Evolutionary conservation across 2,797 vertebrate genomes (phyloP).

Genomic region (Malacoctenus gilli): DNA sequence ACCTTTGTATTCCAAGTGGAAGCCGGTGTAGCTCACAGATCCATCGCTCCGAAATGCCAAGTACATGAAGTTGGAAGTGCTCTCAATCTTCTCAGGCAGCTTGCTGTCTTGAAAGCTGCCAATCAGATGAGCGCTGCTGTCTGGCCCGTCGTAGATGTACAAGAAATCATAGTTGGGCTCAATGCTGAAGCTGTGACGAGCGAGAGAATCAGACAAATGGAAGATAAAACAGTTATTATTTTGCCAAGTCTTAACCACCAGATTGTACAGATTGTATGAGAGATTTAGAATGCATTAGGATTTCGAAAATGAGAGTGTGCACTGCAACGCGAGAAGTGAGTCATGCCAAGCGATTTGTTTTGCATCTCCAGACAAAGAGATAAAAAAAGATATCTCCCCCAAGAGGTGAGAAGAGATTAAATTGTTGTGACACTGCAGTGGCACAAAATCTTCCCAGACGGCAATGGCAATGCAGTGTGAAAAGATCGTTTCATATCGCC

Average conservation of each 20-base stretch:
- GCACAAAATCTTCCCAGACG: constrained; percentile 72
- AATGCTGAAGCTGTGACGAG: constrained; percentile 90
- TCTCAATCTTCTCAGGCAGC: constrained; percentile 96
- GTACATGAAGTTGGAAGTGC: constrained; percentile 95
- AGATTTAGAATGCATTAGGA: constrained; percentile 50
- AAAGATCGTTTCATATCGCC: constrained; percentile 73
- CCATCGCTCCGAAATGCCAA: constrained; percentile 97
- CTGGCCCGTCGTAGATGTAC: constrained; percentile 94
- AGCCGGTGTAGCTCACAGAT: constrained; percentile 97
- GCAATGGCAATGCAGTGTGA: constrained; percentile 68
- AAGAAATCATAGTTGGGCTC: constrained; percentile 99
- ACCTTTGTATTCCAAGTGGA: constrained; percentile 99
- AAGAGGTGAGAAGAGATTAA: constrained; percentile 78
- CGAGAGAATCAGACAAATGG: constrained; percentile 44
- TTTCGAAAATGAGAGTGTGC: constrained; percentile 48
- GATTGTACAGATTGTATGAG: constrained; percentile 47
- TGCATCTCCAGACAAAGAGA: constrained; percentile 71
- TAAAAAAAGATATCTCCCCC: constrained; percentile 69
- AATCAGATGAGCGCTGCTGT: constrained; percentile 90
- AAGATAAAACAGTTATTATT: constrained; percentile 49
- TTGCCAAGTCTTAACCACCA: constrained; percentile 43
- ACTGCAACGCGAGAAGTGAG: constrained; percentile 54
- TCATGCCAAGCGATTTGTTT: constrained; percentile 71
- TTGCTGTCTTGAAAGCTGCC: constrained; percentile 98
- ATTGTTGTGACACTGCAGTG: constrained; percentile 74